phyloP scores from a whole-genome alignment of 2,797 vertebrate genomes.

The Nasua narica region DNA sequence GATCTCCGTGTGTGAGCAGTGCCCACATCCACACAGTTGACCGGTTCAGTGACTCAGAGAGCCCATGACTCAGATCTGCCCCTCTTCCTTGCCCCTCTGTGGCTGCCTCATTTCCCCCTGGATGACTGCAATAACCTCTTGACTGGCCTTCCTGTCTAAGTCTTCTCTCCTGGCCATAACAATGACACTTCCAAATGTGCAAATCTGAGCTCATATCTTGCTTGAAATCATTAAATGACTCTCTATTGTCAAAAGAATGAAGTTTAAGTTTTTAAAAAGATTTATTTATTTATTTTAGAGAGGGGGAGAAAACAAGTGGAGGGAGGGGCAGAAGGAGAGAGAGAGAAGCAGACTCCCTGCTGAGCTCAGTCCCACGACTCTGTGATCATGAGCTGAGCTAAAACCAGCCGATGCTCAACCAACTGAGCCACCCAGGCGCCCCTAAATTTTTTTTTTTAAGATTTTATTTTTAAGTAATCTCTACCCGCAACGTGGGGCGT shows the following conservation, averaged over 20 bases:
- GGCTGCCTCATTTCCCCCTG: not conserved
- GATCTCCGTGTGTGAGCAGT: not conserved
- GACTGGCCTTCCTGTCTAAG: not conserved
- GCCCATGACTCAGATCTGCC: not conserved
- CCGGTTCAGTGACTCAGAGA: not conserved
- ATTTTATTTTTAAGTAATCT: not conserved
- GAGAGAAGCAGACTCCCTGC: not conserved
- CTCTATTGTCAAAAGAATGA: not conserved
- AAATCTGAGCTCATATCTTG: not conserved
- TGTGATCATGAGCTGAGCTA: not conserved
- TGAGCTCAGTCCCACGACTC: not conserved
- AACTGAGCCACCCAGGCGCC: not conserved
- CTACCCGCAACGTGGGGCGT: not conserved
- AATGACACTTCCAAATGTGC: not conserved
- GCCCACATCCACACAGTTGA: not conserved
- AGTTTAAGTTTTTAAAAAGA: not conserved
- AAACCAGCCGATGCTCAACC: not conserved
- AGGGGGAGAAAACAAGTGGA: not conserved
- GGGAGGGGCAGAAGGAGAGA: not conserved
- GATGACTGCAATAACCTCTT: not conserved
- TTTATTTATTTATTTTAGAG: not conserved
- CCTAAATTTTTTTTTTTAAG: not conserved
- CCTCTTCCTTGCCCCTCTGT: not conserved
- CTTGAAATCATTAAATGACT: not conserved
- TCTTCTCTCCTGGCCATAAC: not conserved